Conservation (phyloP, 2,113 vertebrate species). For the Podarcis cretensis region DNA sequence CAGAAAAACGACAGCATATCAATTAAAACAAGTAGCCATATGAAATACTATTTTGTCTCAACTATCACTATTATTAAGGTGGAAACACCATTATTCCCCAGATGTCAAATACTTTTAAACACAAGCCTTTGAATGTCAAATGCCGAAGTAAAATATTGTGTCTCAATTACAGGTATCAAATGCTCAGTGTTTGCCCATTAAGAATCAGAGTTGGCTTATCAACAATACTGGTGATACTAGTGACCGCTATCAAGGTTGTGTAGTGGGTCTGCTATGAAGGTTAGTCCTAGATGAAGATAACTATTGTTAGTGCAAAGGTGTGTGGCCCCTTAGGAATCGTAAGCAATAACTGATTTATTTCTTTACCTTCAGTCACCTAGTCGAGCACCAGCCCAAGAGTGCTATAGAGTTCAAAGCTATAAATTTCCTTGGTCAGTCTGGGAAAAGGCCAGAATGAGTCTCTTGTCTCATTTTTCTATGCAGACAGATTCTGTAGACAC, state of each 20-base stretch:
- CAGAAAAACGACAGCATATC: not conserved
- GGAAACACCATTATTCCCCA: not conserved
- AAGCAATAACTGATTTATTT: constrained; percentile 46
- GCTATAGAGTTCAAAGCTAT: constrained; percentile 57
- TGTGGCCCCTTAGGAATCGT: not conserved
- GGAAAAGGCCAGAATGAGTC: constrained; percentile 43
- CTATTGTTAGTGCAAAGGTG: not conserved
- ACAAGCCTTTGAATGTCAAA: not conserved
- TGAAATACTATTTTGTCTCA: not conserved
- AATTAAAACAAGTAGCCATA: not conserved
- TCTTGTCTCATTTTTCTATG: constrained; percentile 46
- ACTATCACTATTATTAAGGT: not conserved
- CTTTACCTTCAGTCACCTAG: constrained; percentile 45
- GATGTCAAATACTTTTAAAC: not conserved
- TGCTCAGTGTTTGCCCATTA: not conserved
- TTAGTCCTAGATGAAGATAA: constrained; percentile 1
- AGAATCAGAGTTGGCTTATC: constrained; percentile 41
- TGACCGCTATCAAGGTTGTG: constrained; percentile 22
- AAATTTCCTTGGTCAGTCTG: constrained; percentile 60
- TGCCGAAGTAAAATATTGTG: not conserved
- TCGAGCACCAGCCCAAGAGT: constrained; percentile 39
- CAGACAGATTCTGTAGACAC: constrained; percentile 38
- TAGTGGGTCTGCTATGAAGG: not conserved
- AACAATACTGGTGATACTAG: not conserved
- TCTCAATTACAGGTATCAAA: not conserved